Percentiles rank a stretch among this genome's conserved stretches.
phyloP scores from a whole-genome alignment of 2,888 invertebrate genomes.

The Tiliacea aurago region DNA sequence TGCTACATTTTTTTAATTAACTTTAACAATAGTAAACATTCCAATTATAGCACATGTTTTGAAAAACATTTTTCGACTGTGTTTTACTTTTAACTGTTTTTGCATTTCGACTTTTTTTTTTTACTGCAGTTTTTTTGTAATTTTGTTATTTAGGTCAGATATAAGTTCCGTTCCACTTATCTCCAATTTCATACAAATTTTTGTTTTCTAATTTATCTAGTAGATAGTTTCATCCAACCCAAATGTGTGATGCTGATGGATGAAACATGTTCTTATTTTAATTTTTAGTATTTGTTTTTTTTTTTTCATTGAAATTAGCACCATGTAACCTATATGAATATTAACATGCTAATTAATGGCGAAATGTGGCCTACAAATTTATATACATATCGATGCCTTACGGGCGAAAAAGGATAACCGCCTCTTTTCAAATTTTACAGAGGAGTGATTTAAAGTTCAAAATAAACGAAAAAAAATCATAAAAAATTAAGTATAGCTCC shows the following conservation, averaged over 20 bases:
- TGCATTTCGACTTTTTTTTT: not conserved
- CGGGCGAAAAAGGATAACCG: no score
- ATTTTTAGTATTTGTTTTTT: not conserved
- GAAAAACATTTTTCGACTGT: not conserved
- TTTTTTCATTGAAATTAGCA: not conserved
- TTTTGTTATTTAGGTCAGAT: not conserved
- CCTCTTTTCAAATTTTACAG: no score
- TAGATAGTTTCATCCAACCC: not conserved
- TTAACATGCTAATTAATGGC: not conserved
- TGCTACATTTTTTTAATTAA: constrained; percentile 76
- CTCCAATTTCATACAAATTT: not conserved
- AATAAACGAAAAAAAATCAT: no score
- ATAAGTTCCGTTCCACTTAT: not conserved
- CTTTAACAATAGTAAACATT: not conserved
- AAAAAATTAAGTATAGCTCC: no score
- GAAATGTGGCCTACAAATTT: not conserved
- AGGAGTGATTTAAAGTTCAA: no score
- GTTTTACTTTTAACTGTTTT: not conserved
- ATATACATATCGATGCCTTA: no score
- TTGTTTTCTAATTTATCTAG: not conserved
- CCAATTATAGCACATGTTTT: not conserved
- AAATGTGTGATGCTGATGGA: not conserved
- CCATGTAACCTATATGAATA: not conserved
- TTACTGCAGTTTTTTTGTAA: not conserved
- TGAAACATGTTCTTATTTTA: not conserved